A percentile compares a stretch with the other conserved stretches of the same genome.
These are phyloP conservation scores for Sitodiplosis mosellana DNA, from an alignment of 1,140 invertebrate genomes.

Conservation along the genomic window DNA sequence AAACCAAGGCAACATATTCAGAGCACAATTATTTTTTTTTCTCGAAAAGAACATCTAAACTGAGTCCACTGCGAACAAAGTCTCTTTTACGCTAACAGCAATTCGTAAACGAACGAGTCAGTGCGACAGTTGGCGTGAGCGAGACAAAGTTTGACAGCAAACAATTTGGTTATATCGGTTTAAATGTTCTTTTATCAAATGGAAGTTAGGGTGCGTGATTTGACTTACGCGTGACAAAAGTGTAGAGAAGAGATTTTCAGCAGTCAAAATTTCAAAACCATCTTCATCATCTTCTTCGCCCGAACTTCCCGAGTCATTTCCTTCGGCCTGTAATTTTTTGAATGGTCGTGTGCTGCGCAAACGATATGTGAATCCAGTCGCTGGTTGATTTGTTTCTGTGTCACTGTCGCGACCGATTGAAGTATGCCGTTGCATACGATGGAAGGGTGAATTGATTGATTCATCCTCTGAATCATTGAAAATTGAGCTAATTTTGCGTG, in stretches of 20 bases:
- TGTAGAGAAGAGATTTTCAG: constrained; percentile 77
- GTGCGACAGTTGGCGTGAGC: too few species aligned
- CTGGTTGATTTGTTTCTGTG: constrained; percentile 21
- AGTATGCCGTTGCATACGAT: constrained; percentile 27
- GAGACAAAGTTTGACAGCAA: too few species aligned
- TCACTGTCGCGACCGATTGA: constrained; percentile 30
- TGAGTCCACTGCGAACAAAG: too few species aligned
- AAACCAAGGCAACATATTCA: neutral
- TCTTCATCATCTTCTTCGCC: constrained; percentile 78
- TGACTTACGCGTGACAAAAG: constrained; percentile 52
- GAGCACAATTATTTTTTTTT: too few species aligned
- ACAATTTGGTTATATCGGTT: too few species aligned
- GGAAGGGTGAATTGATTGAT: constrained; percentile 26
- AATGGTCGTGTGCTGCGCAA: constrained; percentile 53
- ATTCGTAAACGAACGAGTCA: too few species aligned
- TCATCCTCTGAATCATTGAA: constrained; percentile 48
- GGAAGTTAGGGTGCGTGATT: neutral
- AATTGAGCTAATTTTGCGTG: constrained; percentile 18
- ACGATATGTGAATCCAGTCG: constrained; percentile 45
- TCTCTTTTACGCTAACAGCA: too few species aligned
- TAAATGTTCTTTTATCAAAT: constrained; percentile 3
- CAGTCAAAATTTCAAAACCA: constrained; percentile 74
- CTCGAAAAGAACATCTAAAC: too few species aligned
- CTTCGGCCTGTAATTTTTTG: constrained; percentile 40
- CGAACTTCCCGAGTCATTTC: constrained; percentile 65